phyloP scores from a whole-genome alignment of 2,113 vertebrate genomes.

The Nanorana parkeri region DNA sequence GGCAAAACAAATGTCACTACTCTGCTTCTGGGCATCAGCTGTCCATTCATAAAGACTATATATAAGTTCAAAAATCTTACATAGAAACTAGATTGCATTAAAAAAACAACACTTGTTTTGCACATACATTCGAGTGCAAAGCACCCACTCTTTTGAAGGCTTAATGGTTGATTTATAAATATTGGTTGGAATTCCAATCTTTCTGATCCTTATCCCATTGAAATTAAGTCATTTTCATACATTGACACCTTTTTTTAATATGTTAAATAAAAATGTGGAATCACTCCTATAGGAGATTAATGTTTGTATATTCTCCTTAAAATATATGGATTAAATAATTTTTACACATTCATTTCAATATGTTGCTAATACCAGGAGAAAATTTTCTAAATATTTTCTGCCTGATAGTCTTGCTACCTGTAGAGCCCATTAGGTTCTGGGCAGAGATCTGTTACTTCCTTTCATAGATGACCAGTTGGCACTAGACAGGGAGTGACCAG shows the following conservation, averaged over 20 bases:
- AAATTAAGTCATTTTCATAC: not conserved
- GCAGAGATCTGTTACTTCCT: too few relatives aligned
- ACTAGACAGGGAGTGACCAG: too few relatives aligned
- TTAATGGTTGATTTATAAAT: slow-evolving; percentile 33
- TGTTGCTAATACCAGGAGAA: too few relatives aligned
- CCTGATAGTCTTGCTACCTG: too few relatives aligned
- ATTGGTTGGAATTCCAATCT: not conserved
- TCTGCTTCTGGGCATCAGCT: slow-evolving; percentile 4
- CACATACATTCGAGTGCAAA: slow-evolving; percentile 40
- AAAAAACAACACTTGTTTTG: slow-evolving; percentile 38
- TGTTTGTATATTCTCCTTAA: too few relatives aligned
- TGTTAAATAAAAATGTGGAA: too few relatives aligned
- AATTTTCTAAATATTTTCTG: too few relatives aligned
- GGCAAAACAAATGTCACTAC: slow-evolving; percentile 47
- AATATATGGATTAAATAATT: too few relatives aligned
- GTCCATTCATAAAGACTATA: slow-evolving; percentile 24
- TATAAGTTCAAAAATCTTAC: slow-evolving; percentile 14
- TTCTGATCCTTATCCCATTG: not conserved
- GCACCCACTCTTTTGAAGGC: slow-evolving; percentile 30
- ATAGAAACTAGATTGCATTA: slow-evolving; percentile 26
- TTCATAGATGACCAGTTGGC: too few relatives aligned
- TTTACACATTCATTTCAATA: too few relatives aligned
- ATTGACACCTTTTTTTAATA: not conserved
- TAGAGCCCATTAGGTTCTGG: too few relatives aligned
- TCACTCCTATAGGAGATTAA: too few relatives aligned